phyloP scores from a whole-genome alignment of 2,113 vertebrate genomes.

The Mystacornis crossleyi region DNA sequence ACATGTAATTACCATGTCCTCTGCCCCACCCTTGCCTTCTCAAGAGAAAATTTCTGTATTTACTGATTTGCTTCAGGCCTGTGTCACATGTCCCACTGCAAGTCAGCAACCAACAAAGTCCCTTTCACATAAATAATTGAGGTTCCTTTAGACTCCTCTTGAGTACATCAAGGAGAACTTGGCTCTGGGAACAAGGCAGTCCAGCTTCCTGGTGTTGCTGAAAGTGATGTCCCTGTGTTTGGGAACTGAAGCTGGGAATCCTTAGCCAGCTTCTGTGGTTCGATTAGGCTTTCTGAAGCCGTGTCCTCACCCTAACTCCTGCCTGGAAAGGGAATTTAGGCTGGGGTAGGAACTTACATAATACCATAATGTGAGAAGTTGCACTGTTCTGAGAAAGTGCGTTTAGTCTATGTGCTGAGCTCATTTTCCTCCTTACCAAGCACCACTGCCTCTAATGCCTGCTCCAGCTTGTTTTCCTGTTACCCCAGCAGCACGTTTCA shows the following conservation, averaged over 20 bases:
- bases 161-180: neutral
- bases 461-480: neutral
- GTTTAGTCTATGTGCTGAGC: neutral
- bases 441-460: neutral
- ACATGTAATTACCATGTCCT: slow-evolving; percentile 24
- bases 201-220: neutral
- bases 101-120: neutral
- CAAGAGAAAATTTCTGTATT: slow-evolving; percentile 39
- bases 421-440: neutral
- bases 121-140: neutral
- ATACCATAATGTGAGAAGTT: neutral
- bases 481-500: neutral
- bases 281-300: neutral
- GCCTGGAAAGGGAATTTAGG: neutral
- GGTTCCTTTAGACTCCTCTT: neutral
- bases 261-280: neutral
- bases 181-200: neutral
- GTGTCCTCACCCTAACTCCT: neutral
- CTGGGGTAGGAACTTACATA: neutral
- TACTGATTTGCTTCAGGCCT: slow-evolving; percentile 25
- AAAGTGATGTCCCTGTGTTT: neutral
- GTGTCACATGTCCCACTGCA: neutral
- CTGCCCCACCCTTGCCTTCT: slow-evolving; percentile 4
- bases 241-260: neutral
- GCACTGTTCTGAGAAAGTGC: neutral